A percentile compares a stretch with the other conserved stretches of the same genome.
phyloP scores from a whole-genome alignment of 1,140 invertebrate genomes.

The Phymastichus coffea region DNA sequence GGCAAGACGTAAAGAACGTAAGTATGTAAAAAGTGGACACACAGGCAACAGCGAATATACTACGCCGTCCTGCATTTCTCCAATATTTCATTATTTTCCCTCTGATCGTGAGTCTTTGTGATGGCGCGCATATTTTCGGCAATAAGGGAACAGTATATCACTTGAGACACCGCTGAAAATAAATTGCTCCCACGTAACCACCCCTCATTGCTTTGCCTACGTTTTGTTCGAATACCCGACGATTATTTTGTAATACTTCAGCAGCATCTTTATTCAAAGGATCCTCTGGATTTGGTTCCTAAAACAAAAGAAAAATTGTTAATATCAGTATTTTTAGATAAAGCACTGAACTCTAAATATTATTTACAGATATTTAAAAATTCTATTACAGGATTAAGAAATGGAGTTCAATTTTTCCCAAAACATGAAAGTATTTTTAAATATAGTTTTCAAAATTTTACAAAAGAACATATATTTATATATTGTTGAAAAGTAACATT shows the following conservation, averaged over 20 bases:
- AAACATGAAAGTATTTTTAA: slow-evolving; percentile 8
- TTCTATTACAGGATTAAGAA: no score
- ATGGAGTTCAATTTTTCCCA: neutral
- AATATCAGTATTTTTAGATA: no score
- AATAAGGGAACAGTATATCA: slow-evolving; percentile 61
- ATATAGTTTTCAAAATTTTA: no score
- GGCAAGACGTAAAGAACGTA: slow-evolving; percentile 47
- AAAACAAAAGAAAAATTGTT: slow-evolving; percentile 31
- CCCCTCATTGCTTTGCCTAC: slow-evolving; percentile 95
- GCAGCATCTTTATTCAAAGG: slow-evolving; percentile 99
- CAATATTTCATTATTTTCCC: slow-evolving; percentile 34
- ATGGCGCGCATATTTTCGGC: slow-evolving; percentile 32
- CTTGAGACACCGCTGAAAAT: slow-evolving; percentile 95
- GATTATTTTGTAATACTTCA: slow-evolving; percentile 92
- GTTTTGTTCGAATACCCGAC: slow-evolving; percentile 93
- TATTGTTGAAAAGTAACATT: no score
- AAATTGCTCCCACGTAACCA: slow-evolving; percentile 87
- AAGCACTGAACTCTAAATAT: no score
- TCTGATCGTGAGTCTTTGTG: slow-evolving; percentile 36
- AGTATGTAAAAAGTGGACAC: slow-evolving; percentile 45
- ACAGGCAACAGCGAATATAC: slow-evolving; percentile 33
- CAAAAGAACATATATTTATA: no score
- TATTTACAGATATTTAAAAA: neutral
- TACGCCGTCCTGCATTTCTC: slow-evolving; percentile 34
- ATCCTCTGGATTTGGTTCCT: slow-evolving; percentile 99